Evolutionary conservation across 2,113 vertebrate genomes (phyloP).

Genomic region (Litocranius walleri): DNA sequence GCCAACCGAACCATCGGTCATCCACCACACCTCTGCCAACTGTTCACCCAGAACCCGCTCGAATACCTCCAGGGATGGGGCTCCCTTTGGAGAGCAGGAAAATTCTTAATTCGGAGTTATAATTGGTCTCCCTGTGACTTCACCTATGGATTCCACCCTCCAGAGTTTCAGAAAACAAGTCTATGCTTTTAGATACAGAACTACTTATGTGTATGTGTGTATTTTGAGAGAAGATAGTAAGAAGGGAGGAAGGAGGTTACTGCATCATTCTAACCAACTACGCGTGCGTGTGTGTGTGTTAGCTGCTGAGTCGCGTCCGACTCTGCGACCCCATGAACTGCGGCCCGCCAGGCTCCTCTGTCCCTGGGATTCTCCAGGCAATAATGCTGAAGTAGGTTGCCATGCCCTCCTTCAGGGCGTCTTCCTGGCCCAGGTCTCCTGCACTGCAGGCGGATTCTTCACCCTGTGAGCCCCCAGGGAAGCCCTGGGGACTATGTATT

Average conservation of each 20-base stretch:
- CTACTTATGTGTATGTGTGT: neutral
- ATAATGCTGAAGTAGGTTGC: neutral
- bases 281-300: accelerated
- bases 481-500: neutral
- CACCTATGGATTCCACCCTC: neutral
- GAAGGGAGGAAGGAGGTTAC: neutral
- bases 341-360: neutral
- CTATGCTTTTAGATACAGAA: neutral
- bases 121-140: neutral
- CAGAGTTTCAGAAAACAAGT: neutral
- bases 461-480: neutral
- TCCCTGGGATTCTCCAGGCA: neutral
- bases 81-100: neutral
- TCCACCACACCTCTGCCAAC: neutral
- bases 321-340: neutral
- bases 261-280: accelerated
- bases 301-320: accelerated
- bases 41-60: neutral
- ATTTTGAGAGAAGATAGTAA: neutral
- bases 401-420: neutral
- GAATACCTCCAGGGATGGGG: too few relatives aligned
- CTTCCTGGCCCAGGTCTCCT: neutral
- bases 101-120: neutral
- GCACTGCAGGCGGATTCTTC: accelerated
- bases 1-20: neutral